These are phyloP conservation scores for Lutjanus erythropterus DNA, from an alignment of 2,113 vertebrate species.

Conservation along the genomic window DNA sequence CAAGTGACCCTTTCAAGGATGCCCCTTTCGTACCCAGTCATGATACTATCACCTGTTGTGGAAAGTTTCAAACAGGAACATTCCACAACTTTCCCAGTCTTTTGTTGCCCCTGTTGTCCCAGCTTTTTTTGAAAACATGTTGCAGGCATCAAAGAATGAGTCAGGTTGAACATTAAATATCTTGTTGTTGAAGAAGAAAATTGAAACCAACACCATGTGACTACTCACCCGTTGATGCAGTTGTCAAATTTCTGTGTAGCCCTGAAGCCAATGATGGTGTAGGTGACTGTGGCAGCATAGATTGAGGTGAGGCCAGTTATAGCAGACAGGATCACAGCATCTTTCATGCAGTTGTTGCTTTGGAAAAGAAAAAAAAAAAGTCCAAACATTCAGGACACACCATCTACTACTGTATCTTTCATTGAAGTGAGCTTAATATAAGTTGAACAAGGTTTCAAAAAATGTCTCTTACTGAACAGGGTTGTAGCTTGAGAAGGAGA, in stretches of 20 bases:
- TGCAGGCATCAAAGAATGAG: no score
- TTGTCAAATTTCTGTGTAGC: conserved; percentile 90
- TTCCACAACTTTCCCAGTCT: no score
- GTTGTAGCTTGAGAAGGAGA: conserved; percentile 98
- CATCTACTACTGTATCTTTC: neutral
- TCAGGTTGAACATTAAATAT: no score
- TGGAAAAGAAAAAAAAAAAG: neutral
- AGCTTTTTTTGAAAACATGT: no score
- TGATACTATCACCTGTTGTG: no score
- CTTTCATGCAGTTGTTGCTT: conserved; percentile 93
- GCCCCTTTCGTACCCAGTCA: no score
- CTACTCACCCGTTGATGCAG: conserved; percentile 86
- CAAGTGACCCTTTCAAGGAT: no score
- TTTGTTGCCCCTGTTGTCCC: no score
- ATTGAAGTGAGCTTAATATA: neutral
- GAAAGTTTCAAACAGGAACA: no score
- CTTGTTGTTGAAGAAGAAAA: no score
- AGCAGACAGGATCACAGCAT: conserved; percentile 89
- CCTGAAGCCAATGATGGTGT: conserved; percentile 94
- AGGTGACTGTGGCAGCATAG: conserved; percentile 91
- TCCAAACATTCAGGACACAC: neutral
- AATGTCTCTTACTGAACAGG: conserved; percentile 90
- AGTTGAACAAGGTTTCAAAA: neutral
- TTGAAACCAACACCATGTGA: neutral
- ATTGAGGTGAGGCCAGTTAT: conserved; percentile 92